A percentile compares a stretch with the other conserved stretches of the same genome.
phyloP scores from a whole-genome alignment of 2,113 vertebrate species.

The Chaetura pelagica region DNA sequence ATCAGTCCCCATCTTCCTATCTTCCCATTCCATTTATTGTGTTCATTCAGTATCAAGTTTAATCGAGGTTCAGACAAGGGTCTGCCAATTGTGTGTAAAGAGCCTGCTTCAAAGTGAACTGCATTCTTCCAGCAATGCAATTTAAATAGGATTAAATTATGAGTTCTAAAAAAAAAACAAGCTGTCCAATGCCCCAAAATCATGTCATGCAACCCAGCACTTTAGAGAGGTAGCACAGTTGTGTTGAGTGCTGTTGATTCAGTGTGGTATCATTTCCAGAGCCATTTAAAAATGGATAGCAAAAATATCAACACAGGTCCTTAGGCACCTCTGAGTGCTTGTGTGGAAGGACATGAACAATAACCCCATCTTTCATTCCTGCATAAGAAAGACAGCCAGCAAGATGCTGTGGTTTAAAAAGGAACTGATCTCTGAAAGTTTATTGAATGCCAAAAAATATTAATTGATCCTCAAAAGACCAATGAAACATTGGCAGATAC shows the following conservation, averaged over 20 bases:
- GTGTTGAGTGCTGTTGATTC: background rate
- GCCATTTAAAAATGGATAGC: background rate
- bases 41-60: background rate
- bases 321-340: background rate
- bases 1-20: background rate
- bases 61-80: background rate
- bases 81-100: background rate
- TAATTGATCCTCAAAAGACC: background rate
- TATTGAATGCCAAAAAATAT: background rate
- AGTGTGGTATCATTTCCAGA: background rate
- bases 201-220: background rate
- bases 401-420: background rate
- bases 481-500: background rate
- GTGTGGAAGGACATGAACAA: background rate
- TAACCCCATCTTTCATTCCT: background rate
- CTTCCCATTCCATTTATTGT: background rate
- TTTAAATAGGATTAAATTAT: background rate
- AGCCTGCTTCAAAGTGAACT: background rate
- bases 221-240: accelerated
- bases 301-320: background rate
- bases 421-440: background rate
- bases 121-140: background rate
- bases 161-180: background rate
- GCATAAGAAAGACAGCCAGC: background rate
- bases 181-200: background rate